Base-by-base conservation (phyloP, 53 echinoderm and acorn worm species). In the Hippasteria phrygiana region DNA sequence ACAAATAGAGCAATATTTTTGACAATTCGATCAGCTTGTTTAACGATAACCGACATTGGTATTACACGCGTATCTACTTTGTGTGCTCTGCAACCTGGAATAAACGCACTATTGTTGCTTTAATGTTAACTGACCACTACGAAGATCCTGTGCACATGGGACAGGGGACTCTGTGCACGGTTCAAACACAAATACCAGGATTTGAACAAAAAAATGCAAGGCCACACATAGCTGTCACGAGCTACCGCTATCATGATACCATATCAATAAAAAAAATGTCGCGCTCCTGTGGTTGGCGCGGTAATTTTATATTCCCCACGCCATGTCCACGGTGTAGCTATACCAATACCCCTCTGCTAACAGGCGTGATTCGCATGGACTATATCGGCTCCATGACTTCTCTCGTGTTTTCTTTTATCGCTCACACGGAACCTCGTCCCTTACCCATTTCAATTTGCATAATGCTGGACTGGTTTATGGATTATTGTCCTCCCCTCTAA, bases 391-490 rank as follows among this genome's bases (percentile, higher is more conserved):
- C 31, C 51, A 53, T 34, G 76, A 76, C 76, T 76, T 43, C 74
- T 17, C 28, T 7, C 59, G 59, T 17, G 74, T 46, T 46, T 40
- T 74, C n/a, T 74, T 43, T 48, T 50, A 50, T 53, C 33, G 27
- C 29, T 32, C 20, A 16, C 27, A 76, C 67, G 34, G 51, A 24
- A 12, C 51, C 14, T 7, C 14, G 28, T 53, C 32, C 34, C 76
- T 34, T 37, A 54, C 54, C 53, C 51, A 53, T 50, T 29, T 76
- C 51, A 76, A 76, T 76, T 34, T 76, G 20, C 76, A 76, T 76
- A 76, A 76, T 76, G 51, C 75, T 54, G 76, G 53, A 17, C 76
- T 28, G 76, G 34, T 18, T n/a, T 53, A 76, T 76, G 76, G 76
- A 76, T 76, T 76, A 32, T n/a, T 50, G 18, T 53, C 76, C 3